Evolutionary conservation across 2,888 invertebrate species (phyloP).

Genomic region (Panzeria rudis): DNA sequence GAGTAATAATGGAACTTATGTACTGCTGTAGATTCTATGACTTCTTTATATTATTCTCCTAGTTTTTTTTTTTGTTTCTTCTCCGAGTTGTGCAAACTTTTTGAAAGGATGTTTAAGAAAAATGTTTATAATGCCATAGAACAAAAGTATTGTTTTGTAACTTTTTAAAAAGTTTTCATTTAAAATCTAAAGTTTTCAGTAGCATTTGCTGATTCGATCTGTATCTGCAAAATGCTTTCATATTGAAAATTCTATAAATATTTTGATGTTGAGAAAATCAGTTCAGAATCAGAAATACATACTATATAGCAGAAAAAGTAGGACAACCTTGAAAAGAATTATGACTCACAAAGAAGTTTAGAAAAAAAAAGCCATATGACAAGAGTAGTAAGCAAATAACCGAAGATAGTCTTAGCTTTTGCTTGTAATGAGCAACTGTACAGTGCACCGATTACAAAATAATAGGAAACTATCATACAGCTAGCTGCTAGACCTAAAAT

Average conservation of each 20-base stretch:
- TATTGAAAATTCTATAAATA: background rate
- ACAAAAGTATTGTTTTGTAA: too few relatives aligned
- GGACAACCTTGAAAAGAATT: background rate
- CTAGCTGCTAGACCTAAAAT: too few relatives aligned
- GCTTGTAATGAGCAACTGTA: background rate
- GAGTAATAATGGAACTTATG: conserved; percentile 14
- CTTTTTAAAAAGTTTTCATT: too few relatives aligned
- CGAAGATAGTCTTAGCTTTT: background rate
- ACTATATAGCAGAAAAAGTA: background rate
- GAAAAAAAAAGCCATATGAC: background rate
- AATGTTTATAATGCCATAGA: background rate
- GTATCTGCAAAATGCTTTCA: background rate
- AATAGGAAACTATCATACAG: too few relatives aligned
- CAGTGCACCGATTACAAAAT: background rate
- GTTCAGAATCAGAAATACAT: background rate
- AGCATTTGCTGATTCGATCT: background rate
- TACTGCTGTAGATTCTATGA: conserved; percentile 1
- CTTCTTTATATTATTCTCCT: background rate
- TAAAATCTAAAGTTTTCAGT: too few relatives aligned
- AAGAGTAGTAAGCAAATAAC: background rate
- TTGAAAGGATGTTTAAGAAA: background rate
- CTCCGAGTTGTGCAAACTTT: background rate
- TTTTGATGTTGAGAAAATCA: background rate
- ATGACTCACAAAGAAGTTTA: background rate
- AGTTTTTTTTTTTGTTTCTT: background rate